Evolutionary conservation across 1,140 invertebrate species (phyloP).

Genomic region (Zaprionus gabonicus): DNA sequence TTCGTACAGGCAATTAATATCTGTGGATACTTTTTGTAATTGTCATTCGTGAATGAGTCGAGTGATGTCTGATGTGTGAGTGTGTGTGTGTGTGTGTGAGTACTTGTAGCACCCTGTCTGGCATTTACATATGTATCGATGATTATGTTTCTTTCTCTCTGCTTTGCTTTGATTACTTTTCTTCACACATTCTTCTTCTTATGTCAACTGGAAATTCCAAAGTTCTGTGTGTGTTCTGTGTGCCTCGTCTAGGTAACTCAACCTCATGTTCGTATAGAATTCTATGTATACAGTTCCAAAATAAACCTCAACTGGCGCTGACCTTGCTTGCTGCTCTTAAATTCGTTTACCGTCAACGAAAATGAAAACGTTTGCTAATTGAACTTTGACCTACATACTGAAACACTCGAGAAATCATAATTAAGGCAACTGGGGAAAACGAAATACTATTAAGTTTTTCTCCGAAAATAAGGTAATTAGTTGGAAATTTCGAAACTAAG

Average conservation of each 20-base stretch:
- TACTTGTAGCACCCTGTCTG: conserved; percentile 5
- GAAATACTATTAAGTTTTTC: too few relatives aligned
- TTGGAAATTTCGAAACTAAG: neutral
- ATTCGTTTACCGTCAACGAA: neutral
- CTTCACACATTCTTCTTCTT: neutral
- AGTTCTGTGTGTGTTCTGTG: conserved; percentile 2
- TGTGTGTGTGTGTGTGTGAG: conserved; percentile 35
- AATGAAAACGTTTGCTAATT: conserved; percentile 2
- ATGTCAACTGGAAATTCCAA: neutral
- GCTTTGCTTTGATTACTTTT: conserved; percentile 10
- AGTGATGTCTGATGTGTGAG: conserved; percentile 33
- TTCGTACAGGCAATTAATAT: conserved; percentile 74
- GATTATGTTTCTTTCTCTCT: conserved; percentile 30
- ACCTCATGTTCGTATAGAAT: neutral
- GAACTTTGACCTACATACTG: neutral
- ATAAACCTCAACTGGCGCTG: neutral
- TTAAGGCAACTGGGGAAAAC: neutral
- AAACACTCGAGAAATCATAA: neutral
- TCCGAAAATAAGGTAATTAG: neutral
- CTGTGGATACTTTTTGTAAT: conserved; percentile 62
- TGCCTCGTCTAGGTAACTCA: neutral
- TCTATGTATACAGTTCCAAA: neutral
- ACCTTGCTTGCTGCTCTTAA: neutral
- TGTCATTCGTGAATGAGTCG: conserved; percentile 41
- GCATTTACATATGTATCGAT: conserved; percentile 51